These are phyloP conservation scores for Mallotus villosus DNA, from an alignment of 2,797 vertebrate genomes.

Conservation along the genomic window DNA sequence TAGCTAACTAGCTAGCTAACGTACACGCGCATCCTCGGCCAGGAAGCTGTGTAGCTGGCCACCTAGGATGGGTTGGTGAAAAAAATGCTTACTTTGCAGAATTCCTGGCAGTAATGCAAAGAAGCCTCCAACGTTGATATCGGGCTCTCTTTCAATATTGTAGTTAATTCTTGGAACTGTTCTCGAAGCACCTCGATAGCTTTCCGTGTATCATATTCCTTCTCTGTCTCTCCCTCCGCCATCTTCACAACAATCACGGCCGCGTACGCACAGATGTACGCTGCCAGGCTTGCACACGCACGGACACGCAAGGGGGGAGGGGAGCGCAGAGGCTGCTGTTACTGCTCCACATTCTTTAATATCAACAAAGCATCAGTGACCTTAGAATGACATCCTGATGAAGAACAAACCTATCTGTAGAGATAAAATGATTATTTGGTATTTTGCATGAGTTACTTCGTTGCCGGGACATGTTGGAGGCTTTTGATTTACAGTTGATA, in stretches of 20 bases:
- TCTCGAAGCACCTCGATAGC: conserved; percentile 83
- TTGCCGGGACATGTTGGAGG: neutral
- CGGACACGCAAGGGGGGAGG: conserved; percentile 66
- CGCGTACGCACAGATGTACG: conserved; percentile 88
- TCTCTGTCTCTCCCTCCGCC: conserved; percentile 98
- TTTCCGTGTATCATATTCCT: conserved; percentile 84
- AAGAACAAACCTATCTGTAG: neutral
- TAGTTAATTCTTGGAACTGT: conserved; percentile 83
- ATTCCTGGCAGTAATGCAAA: conserved; percentile 91
- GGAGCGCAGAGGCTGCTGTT: conserved; percentile 43
- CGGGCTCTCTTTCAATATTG: conserved; percentile 78
- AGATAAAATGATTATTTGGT: neutral
- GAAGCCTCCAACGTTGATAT: conserved; percentile 85
- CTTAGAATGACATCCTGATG: conserved; percentile 32
- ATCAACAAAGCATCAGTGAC: conserved; percentile 56
- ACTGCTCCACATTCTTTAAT: conserved; percentile 43
- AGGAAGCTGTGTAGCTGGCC: conserved; percentile 72
- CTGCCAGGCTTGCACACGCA: conserved; percentile 68
- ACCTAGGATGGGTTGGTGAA: conserved; percentile 62
- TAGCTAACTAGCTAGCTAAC: conserved; percentile 57
- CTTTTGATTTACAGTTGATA: neutral
- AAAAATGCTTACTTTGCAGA: conserved; percentile 88
- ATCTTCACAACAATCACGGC: conserved; percentile 98
- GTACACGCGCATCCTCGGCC: conserved; percentile 77
- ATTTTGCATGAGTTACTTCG: neutral